phyloP scores from a whole-genome alignment of 2,113 vertebrate species.

The Cavia porcellus region DNA sequence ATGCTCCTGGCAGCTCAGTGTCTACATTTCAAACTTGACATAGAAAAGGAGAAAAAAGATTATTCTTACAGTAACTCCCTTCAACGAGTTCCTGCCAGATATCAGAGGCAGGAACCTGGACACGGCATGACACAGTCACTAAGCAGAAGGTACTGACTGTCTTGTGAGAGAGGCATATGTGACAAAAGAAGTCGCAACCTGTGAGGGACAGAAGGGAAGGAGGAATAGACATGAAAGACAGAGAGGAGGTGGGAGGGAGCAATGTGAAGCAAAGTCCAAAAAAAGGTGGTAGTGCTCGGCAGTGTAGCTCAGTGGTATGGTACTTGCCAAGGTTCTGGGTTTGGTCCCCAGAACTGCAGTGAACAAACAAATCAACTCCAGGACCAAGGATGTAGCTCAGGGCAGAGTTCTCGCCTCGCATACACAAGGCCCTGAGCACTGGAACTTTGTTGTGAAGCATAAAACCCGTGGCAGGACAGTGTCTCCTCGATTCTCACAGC shows the following conservation, averaged over 20 bases:
- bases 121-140: background rate
- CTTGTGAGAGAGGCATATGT: fast-evolving
- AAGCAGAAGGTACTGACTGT: background rate
- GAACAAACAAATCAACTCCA: background rate
- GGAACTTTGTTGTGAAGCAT: background rate
- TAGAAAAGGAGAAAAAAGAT: conserved; percentile 71
- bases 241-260: background rate
- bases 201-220: background rate
- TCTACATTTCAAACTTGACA: conserved; percentile 86
- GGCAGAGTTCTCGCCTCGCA: background rate
- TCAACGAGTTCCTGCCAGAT: background rate
- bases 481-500: background rate
- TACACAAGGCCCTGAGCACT: background rate
- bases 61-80: background rate
- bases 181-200: background rate
- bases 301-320: background rate
- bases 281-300: background rate
- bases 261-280: background rate
- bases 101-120: background rate
- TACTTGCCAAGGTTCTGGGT: background rate
- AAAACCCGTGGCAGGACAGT: no score
- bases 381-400: background rate
- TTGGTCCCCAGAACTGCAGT: background rate
- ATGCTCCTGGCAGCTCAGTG: conserved; percentile 87
- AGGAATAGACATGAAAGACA: background rate